phyloP scores from a whole-genome alignment of 2,797 vertebrate species.

The Meriones psammophilus region DNA sequence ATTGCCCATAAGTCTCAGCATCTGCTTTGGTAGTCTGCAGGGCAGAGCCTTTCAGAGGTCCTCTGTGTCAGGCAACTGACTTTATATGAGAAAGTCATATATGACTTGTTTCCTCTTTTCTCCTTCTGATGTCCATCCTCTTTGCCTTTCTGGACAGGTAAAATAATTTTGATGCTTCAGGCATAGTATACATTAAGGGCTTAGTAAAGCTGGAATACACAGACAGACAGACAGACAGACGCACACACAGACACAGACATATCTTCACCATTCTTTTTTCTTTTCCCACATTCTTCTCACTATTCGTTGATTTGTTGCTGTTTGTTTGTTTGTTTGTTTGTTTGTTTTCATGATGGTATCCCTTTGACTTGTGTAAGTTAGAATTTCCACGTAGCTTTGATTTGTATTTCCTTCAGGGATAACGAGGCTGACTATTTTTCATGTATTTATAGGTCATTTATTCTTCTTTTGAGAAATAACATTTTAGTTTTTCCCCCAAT shows the following conservation, averaged over 20 bases:
- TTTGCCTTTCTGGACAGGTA: too few relatives aligned
- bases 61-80: too few relatives aligned
- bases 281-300: neutral
- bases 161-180: neutral
- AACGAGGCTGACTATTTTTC: neutral
- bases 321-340: neutral
- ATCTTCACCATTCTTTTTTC: neutral
- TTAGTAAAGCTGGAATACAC: neutral
- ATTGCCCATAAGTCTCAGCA: too few relatives aligned
- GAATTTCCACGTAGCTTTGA: neutral
- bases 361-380: neutral
- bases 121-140: too few relatives aligned
- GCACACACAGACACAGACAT: accelerated
- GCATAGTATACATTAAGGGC: neutral
- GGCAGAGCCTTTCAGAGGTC: too few relatives aligned
- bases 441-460: neutral
- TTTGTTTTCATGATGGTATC: neutral
- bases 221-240: neutral
- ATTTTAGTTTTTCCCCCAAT: neutral
- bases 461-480: neutral
- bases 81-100: too few relatives aligned
- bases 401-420: neutral
- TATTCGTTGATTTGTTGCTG: neutral
- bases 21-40: too few relatives aligned
- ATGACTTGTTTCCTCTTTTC: too few relatives aligned